A percentile compares a stretch with the other conserved stretches of the same genome.
Conservation (phyloP, 2,113 vertebrate genomes). For the Cyphotilapia sp. region DNA sequence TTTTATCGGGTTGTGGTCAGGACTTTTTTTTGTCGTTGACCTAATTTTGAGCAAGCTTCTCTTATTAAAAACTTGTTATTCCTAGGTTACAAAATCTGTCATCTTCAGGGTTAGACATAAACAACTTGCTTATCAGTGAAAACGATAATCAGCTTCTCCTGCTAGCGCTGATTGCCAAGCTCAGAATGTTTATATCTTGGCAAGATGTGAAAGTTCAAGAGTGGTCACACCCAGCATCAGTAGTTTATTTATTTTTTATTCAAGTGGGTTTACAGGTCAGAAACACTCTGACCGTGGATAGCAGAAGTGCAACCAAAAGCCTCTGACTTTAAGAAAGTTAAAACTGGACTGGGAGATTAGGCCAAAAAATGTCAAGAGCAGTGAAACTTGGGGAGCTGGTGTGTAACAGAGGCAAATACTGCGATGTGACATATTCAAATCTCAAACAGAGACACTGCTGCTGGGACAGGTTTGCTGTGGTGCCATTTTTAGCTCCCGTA, state of each 20-base stretch:
- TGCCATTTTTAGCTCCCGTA: neutral
- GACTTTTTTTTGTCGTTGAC: neutral
- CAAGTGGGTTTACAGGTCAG: neutral
- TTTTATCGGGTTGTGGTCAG: neutral
- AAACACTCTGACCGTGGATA: neutral
- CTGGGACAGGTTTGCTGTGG: neutral
- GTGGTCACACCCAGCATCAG: neutral
- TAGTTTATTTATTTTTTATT: neutral
- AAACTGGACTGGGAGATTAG: neutral
- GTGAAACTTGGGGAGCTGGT: neutral
- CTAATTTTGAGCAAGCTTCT: neutral
- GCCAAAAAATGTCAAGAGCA: neutral
- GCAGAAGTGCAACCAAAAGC: neutral
- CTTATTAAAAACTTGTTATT: neutral
- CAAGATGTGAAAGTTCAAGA: neutral
- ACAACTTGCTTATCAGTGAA: neutral
- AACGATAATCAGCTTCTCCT: neutral
- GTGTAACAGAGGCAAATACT: neutral
- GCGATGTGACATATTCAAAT: neutral
- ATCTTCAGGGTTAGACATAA: neutral
- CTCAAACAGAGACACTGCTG: neutral
- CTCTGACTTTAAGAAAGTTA: neutral
- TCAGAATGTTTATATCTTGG: neutral
- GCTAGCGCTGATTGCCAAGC: neutral
- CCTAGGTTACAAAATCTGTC: neutral